A percentile compares a stretch with the other conserved stretches of the same genome.
phyloP scores from a whole-genome alignment of 2,797 vertebrate genomes.

The Thalassophryne amazonica region DNA sequence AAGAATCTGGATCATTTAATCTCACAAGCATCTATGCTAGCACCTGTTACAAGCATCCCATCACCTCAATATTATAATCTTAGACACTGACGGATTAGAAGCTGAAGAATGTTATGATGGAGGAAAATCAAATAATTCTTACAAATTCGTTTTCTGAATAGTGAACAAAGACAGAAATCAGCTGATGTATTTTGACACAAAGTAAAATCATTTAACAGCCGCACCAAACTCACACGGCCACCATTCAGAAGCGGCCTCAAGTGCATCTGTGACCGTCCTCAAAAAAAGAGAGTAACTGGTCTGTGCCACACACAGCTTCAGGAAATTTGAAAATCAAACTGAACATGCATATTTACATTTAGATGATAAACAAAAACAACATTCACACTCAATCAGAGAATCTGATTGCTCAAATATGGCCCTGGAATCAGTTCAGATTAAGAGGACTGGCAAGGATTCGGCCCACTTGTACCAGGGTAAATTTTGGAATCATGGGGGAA shows the following conservation, averaged over 20 bases:
- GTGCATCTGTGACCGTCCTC: background rate
- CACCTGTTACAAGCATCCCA: background rate
- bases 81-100: too few species aligned
- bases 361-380: too few species aligned
- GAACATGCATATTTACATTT: too few species aligned
- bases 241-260: background rate
- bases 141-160: too few species aligned
- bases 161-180: background rate
- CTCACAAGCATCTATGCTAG: background rate
- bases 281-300: too few species aligned
- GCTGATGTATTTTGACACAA: background rate
- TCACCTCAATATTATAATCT: background rate
- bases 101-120: too few species aligned
- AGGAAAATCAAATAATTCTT: too few species aligned
- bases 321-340: too few species aligned
- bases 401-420: background rate
- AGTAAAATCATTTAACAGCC: slow-evolving; percentile 8
- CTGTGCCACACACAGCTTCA: too few species aligned
- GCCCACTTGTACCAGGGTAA: too few species aligned
- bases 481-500: background rate
- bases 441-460: too few species aligned
- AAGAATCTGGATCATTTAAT: too few species aligned
- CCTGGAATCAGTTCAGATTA: background rate
- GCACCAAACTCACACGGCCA: background rate
- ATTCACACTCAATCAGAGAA: background rate